These are phyloP conservation scores for Sapayoa aenigma DNA, from an alignment of 2,113 vertebrate species.

Conservation along the genomic window DNA sequence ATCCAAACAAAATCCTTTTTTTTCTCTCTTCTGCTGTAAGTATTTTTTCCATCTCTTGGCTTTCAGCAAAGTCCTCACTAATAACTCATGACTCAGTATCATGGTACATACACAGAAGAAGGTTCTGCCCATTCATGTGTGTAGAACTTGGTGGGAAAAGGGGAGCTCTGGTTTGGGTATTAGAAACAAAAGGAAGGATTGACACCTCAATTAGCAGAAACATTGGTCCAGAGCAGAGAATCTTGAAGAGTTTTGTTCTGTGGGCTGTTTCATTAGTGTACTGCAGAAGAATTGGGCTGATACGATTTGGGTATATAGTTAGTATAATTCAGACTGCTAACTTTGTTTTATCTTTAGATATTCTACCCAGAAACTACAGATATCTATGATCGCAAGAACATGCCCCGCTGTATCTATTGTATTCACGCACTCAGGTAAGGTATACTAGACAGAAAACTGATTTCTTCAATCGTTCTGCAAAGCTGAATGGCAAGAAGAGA, in stretches of 20 bases:
- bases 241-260: neutral
- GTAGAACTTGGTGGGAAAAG: neutral
- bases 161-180: neutral
- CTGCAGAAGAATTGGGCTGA: neutral
- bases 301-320: neutral
- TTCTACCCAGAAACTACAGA: slow-evolving; percentile 99
- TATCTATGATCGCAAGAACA: slow-evolving; percentile 98
- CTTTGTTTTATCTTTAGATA: slow-evolving; percentile 80
- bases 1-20: neutral
- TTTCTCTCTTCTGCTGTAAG: neutral
- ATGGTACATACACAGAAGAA: neutral
- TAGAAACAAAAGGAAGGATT: neutral
- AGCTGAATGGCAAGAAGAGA: neutral
- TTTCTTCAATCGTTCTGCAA: neutral
- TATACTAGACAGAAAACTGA: neutral
- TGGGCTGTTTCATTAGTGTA: neutral
- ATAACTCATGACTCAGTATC: neutral
- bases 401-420: slow-evolving; percentile 98
- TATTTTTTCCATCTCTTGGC: neutral
- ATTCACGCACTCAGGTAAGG: slow-evolving; percentile 96
- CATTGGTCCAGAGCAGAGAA: neutral
- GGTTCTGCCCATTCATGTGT: neutral
- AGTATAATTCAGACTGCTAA: neutral
- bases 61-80: neutral
- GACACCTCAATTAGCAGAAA: neutral